Evolutionary conservation across 2,888 invertebrate species (phyloP), one percentile per base, ranked within the genome.

Genomic region (Tethea ocularis): DNA sequence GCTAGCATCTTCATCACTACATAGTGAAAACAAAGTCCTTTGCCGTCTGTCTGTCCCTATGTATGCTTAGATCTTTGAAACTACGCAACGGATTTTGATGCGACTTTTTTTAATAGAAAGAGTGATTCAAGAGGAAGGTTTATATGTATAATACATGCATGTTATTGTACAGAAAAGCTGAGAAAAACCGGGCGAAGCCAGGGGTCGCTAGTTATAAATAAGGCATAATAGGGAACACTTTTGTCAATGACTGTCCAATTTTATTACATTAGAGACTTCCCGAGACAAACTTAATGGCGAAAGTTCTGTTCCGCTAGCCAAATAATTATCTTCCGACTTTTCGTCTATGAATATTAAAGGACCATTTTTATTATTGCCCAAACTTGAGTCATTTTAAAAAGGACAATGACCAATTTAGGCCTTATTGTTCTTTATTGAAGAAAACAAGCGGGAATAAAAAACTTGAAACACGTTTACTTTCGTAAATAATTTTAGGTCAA

Each of bases 291-390:
- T 60, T 76, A 75, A 76, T 77, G 61, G 69, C 60, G 54, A 69
- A 78, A 75, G 73, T 78, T 76, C 69, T 71, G 62, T 71, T 72
- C 59, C 59, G 54, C 54, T 66, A 74, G 76, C 75, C 75, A 80
- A 78, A 79, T 78, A 82, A 82, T 81, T 80, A 77, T 71, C 68
- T 62, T 58, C 56, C 24, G 29, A 59, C 57, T 54, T 60, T 63
- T 61, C 56, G 53, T 26, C 57, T 22, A 60, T 62, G 63, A 62
- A 63, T 66, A 61, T 57, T 55, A 46, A 63, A 58, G 58, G 56
- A 59, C 55, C 26, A 46, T 56, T 24, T 26, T 22, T 33, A 22
- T 29, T 33, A 52, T 11, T 33, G 4, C 33, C 13, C 22, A 20
- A 22, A 22, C 33, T 54, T 33, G 33, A 52, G 20, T 46, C n/a